Conservation (phyloP, 2,113 vertebrate genomes). For the Hippopotamus amphibius region DNA sequence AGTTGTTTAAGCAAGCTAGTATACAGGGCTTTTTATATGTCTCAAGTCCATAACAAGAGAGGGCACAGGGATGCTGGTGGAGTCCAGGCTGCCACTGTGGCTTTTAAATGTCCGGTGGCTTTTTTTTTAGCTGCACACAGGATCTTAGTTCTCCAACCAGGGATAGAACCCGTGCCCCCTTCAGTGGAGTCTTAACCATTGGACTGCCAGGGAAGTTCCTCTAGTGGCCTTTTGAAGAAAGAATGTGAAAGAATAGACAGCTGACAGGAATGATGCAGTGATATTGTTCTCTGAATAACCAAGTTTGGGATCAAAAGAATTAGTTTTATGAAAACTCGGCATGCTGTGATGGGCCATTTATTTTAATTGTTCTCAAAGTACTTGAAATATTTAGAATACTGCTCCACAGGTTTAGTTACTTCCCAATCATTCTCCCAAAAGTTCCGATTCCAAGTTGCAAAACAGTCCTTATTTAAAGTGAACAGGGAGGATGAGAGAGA, state of each 20-base stretch:
- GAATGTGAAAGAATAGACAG: not conserved
- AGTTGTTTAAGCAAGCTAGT: not conserved
- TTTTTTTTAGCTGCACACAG: no score
- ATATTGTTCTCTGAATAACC: not conserved
- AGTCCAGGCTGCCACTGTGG: not conserved
- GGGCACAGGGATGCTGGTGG: not conserved
- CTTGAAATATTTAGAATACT: not conserved
- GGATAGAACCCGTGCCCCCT: no score
- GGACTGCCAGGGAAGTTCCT: no score
- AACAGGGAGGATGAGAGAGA: not conserved
- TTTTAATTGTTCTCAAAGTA: not conserved
- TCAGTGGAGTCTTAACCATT: no score
- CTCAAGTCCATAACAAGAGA: not conserved
- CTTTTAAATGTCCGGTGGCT: not conserved
- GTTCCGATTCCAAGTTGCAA: conserved; percentile 8
- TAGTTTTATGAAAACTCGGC: not conserved
- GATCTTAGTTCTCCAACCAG: no score
- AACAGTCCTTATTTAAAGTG: not conserved
- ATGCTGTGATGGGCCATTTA: not conserved
- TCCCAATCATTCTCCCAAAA: not conserved
- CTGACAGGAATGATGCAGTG: not conserved
- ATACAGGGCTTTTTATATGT: not conserved
- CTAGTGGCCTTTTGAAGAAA: not conserved
- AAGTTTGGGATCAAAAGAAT: not conserved
- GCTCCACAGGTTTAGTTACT: not conserved